A percentile compares a stretch with the other conserved stretches of the same genome.
Evolutionary conservation across 2,113 vertebrate species (phyloP).

Genomic region (Siniperca knerii): DNA sequence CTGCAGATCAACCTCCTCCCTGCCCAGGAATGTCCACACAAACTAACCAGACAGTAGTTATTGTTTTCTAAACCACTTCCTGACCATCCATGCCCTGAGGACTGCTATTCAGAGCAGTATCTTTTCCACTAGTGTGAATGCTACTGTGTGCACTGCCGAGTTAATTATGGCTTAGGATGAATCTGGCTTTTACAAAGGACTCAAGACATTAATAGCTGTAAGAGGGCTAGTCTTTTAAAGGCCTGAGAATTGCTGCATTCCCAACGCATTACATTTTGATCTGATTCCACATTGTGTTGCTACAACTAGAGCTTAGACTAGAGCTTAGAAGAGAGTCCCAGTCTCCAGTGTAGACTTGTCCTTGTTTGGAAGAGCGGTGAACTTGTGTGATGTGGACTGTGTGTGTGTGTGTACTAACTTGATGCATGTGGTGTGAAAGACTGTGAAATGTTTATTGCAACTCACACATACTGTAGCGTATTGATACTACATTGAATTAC

Average conservation of each 20-base stretch:
- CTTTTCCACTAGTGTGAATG: constrained; percentile 37
- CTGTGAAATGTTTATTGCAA: constrained; percentile 11
- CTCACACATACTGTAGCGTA: neutral
- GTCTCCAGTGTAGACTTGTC: constrained; percentile 65
- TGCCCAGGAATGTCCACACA: constrained; percentile 73
- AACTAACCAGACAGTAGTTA: constrained; percentile 64
- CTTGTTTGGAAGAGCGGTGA: constrained; percentile 76
- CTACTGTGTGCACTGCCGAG: constrained; percentile 29
- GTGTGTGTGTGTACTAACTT: constrained; percentile 21
- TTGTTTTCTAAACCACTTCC: constrained; percentile 71
- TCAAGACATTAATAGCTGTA: constrained; percentile 21
- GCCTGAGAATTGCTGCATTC: constrained; percentile 44
- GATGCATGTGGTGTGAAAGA: constrained; percentile 1
- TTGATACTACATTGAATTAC: neutral
- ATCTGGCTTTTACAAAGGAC: constrained; percentile 52
- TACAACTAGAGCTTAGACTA: constrained; percentile 46
- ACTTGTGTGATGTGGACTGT: constrained; percentile 32
- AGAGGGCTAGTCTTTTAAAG: constrained; percentile 24
- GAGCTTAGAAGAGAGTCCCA: constrained; percentile 54
- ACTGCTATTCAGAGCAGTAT: constrained; percentile 11
- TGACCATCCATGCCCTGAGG: constrained; percentile 46
- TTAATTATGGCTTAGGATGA: constrained; percentile 51
- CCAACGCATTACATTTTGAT: constrained; percentile 41
- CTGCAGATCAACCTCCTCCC: constrained; percentile 58
- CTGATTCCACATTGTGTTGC: constrained; percentile 67